Percentiles rank a stretch among this genome's conserved stretches.
phyloP scores from a whole-genome alignment of 2,888 invertebrate species.

The Drosophila formosana region DNA sequence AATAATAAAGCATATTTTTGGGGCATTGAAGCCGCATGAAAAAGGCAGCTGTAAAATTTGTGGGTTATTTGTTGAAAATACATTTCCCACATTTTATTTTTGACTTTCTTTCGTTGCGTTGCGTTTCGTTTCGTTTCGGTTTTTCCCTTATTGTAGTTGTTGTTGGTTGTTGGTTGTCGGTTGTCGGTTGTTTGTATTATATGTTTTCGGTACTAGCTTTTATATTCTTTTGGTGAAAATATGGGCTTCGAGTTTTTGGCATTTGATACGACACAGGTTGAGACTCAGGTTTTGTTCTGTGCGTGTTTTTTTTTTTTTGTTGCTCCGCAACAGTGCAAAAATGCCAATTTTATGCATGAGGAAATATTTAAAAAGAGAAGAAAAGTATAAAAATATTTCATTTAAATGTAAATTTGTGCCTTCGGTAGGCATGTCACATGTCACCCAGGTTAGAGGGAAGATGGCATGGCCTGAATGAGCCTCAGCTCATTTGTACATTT shows the following conservation, averaged over 20 bases:
- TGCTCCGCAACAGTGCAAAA: constrained; percentile 55
- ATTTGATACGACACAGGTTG: constrained; percentile 41
- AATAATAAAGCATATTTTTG: constrained; percentile 65
- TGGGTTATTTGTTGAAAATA: constrained; percentile 72
- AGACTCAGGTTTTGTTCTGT: constrained; percentile 32
- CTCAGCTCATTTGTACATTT: constrained; percentile 33
- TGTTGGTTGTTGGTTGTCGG: neutral
- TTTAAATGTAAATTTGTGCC: constrained; percentile 73
- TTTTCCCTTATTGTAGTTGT: neutral
- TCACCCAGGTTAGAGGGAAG: constrained; percentile 27
- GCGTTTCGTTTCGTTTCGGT: neutral
- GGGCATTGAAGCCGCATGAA: constrained; percentile 53
- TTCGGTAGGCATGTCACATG: constrained; percentile 38
- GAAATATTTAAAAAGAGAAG: constrained; percentile 75
- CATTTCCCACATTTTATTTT: constrained; percentile 57
- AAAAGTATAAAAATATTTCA: constrained; percentile 73
- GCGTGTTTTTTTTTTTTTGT: constrained; percentile 17
- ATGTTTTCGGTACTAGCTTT: constrained; percentile 10
- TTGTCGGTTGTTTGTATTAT: constrained; percentile 14
- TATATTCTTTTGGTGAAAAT: constrained; percentile 19
- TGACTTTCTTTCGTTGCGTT: constrained; percentile 19
- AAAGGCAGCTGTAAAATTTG: constrained; percentile 67
- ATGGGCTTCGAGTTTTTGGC: constrained; percentile 32
- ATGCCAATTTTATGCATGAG: constrained; percentile 79
- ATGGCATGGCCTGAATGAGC: neutral